Base-by-base conservation (phyloP, 2,888 invertebrate genomes). In the Physocephala rufipes region DNA sequence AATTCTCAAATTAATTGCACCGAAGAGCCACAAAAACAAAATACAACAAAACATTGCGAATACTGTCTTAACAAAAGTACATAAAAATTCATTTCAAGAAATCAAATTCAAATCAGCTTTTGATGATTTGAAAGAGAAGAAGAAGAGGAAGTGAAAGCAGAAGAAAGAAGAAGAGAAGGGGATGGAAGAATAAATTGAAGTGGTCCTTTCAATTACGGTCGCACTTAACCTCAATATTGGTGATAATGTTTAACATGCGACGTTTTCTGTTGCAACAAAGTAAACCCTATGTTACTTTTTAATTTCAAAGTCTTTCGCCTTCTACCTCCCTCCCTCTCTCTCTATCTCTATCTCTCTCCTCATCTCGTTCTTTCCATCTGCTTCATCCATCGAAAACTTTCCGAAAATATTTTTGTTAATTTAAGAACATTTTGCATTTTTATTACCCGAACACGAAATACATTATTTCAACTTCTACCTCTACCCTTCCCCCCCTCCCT, bases 231-330 rank as follows among this genome's bases (percentile, higher is more conserved):
- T 53, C 49, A 30, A 55, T 36, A 36, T 24, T 36, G 55, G 24
- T 66, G 43, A 66, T 36, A 30, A 66, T 66, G n/a, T 28, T 53
- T 66, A 53, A 53, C 55, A 30, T 66, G 19, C 53, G 30, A 65
- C 30, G n/a, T n/a, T n/a, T n/a, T 51, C 28, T 65, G 49, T 15
- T 26, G 26, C 51, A 30, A 63, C 47, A 45, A 21, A 21, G 36
- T 47, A 19, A 13, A 19, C 4, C 21, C 9, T 62, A 43, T 5
- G 13, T 21, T 45, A 30, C n/a, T 62, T 45, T 36, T 36, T 43
- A 19, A n/a, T n/a, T 61, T 36, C 5, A 36, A 61, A 19, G n/a
- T 36, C 19, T 62, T 7, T 13, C n/a, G n/a, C 9, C 36, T 21
- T 53, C n/a, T 2, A 53, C 19, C 53, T 53, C 19, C 24, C 53